Evolutionary conservation across 30 jellyfish, hydroid and myxozoan genomes (phyloP).

Genomic region (Aurelia sp.): DNA sequence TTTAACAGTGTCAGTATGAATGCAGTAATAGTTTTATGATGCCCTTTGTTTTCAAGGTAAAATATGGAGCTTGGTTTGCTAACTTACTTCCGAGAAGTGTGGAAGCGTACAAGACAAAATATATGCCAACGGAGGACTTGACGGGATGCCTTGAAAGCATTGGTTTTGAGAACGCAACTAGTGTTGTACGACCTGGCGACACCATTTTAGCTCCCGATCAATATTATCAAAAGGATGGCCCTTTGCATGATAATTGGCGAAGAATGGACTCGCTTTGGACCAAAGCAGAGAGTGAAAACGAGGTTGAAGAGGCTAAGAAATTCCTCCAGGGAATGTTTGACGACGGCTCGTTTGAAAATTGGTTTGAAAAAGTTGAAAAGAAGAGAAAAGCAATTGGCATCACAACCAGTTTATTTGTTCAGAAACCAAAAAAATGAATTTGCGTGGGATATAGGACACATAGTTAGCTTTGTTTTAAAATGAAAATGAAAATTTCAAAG

Average conservation of each 20-base stretch:
- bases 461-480: too few species aligned
- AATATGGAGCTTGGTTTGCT: slow-evolving; percentile 24
- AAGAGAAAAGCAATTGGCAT: slow-evolving; percentile 14
- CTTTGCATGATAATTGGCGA: slow-evolving; percentile 42
- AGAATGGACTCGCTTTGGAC: slow-evolving; percentile 50
- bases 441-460: background rate
- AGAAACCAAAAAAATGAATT: slow-evolving; percentile 7
- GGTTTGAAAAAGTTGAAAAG: slow-evolving; percentile 12
- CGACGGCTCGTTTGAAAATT: slow-evolving; percentile 2
- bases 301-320: slow-evolving; percentile 8
- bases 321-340: slow-evolving; percentile 10
- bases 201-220: background rate
- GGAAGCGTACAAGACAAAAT: background rate
- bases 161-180: slow-evolving; percentile 12
- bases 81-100: slow-evolving; percentile 29
- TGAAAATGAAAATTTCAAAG: too few species aligned
- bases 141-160: background rate
- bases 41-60: background rate
- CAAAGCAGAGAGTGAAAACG: slow-evolving; percentile 11
- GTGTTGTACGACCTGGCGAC: slow-evolving; percentile 31
- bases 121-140: slow-evolving; percentile 32
- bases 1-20: too few species aligned
- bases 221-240: slow-evolving; percentile 56
- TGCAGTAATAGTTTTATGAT: too few species aligned
- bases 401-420: slow-evolving; percentile 19